Base-by-base conservation (phyloP, 2,797 vertebrate genomes). In the Chelon labrosus region DNA sequence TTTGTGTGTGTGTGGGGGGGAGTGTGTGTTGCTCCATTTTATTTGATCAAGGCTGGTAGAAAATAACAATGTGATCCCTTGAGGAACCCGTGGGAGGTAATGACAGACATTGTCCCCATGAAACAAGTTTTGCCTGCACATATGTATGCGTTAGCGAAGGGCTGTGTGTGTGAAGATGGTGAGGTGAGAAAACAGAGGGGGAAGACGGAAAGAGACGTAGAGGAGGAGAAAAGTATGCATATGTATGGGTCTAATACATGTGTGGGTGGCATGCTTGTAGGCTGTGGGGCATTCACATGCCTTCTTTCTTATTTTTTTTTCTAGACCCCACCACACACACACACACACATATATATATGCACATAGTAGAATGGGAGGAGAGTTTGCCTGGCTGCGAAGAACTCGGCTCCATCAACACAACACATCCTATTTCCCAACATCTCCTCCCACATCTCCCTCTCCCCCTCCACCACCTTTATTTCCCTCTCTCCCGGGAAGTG, bases 401-500 rank as follows among this genome's bases (percentile, higher is more conserved):
- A 87, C 85, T 86, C 73, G 46, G 82, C 82, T 89, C 87, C 84
- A 88, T 90, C 91, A 89, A 91, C 89, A 91, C 85, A 90, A 88
- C 88, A 77, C 87, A 89, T 91, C 77, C 91, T 79, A 75, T 87
- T 90, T 87, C 73, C 44, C 91, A 83, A 84, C 83, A 86, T 89
- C 81, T 88, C 90, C 91, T 86, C 91, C 88, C 84, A 86, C 88
- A 84, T 78, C 77, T 69, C 75, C 70, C 73, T 61, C 84, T 50
- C 39, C 81, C 72, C 70, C 80, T 53, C 87, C 85, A 72, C 86
- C 77, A 85, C 85, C 87, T 89, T 87, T 90, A 84, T 87, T 84
- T 85, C 75, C 69, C 82, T 74, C 82, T 91, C 92, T 94, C 92
- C 69, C 49, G 91, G 93, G 94, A 94, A 92, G 89, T 92, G 92